phyloP scores from a whole-genome alignment of 2,888 invertebrate species.

The Luperina nickerlii region DNA sequence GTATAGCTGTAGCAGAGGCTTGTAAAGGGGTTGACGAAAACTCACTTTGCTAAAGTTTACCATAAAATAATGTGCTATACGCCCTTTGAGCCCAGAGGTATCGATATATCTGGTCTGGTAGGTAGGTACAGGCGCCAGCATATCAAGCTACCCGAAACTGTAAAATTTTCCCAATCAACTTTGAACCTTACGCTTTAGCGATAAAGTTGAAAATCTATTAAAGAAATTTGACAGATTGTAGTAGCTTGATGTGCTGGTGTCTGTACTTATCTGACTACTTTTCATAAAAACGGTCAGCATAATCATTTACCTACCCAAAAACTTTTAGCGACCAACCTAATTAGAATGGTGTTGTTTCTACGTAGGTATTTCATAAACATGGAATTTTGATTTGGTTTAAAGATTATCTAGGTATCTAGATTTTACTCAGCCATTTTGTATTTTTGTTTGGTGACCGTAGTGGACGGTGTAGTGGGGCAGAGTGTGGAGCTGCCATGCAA shows the following conservation, averaged over 20 bases:
- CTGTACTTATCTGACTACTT: not conserved
- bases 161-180: too few relatives aligned
- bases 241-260: too few relatives aligned
- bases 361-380: not conserved
- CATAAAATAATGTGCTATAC: too few relatives aligned
- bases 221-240: too few relatives aligned
- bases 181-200: too few relatives aligned
- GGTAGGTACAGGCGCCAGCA: not conserved
- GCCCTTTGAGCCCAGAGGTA: too few relatives aligned
- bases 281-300: not conserved
- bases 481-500: slow-evolving; percentile 85
- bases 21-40: not conserved
- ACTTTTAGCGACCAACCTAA: not conserved
- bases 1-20: not conserved
- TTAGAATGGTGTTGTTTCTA: not conserved
- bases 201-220: too few relatives aligned
- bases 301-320: not conserved
- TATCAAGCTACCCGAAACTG: too few relatives aligned
- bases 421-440: not conserved
- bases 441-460: slow-evolving; percentile 63
- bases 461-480: slow-evolving; percentile 82
- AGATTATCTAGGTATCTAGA: not conserved
- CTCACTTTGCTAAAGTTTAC: not conserved
- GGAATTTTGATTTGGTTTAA: not conserved
- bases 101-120: not conserved